phyloP scores from a whole-genome alignment of 2,888 invertebrate species.

The Himalopsyche kuldschensis region DNA sequence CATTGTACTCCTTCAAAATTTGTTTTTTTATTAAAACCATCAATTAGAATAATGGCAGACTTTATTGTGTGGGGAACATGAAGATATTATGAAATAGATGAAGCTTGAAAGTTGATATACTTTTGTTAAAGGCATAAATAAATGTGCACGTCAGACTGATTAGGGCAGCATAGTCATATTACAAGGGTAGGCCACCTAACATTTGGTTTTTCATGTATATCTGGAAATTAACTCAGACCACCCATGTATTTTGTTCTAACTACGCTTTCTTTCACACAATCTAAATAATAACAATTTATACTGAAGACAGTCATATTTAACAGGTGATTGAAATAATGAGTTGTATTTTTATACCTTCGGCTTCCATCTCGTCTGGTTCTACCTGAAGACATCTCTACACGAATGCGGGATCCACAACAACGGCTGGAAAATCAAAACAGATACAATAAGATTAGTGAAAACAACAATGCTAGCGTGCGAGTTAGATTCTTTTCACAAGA shows the following conservation, averaged over 20 bases:
- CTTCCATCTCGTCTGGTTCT: conserved; percentile 74
- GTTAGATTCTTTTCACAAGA: no score
- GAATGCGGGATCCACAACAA: conserved; percentile 85
- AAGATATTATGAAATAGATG: background rate
- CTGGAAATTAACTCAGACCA: no score
- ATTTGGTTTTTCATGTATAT: background rate
- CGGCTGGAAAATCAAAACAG: conserved; percentile 57
- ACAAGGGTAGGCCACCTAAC: background rate
- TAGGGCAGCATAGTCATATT: background rate
- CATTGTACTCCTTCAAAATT: no score
- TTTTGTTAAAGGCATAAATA: background rate
- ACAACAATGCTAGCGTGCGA: no score
- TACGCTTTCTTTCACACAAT: no score
- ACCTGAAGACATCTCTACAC: conserved; percentile 92
- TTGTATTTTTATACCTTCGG: conserved; percentile 44
- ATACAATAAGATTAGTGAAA: background rate
- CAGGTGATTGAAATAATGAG: background rate
- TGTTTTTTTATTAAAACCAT: no score
- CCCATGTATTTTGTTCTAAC: no score
- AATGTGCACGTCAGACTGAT: background rate
- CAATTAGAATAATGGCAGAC: no score
- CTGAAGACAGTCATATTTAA: background rate
- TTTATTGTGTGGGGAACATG: background rate
- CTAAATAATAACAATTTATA: background rate
- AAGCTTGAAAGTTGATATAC: background rate